Evolutionary conservation across 2,113 vertebrate genomes (phyloP).

Genomic region (Trematocara macrostoma): DNA sequence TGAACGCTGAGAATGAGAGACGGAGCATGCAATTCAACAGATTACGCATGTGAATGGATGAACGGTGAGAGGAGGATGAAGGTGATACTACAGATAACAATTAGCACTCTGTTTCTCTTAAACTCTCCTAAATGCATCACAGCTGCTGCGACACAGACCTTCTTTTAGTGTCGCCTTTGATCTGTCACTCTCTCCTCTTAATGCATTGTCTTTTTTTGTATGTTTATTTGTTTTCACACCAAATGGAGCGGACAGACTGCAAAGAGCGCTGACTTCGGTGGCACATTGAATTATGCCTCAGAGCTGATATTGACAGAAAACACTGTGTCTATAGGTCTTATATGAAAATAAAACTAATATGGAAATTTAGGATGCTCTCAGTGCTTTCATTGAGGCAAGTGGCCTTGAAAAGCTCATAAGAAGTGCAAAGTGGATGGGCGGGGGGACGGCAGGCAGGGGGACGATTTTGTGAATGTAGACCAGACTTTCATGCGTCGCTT

Average conservation of each 20-base stretch:
- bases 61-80: constrained; percentile 28
- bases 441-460: neutral
- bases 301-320: neutral
- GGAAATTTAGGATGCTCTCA: neutral
- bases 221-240: neutral
- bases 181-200: neutral
- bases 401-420: neutral
- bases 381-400: neutral
- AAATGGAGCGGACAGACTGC: neutral
- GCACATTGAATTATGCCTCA: neutral
- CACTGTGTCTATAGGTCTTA: neutral
- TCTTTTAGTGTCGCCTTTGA: neutral
- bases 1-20: constrained; percentile 17
- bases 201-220: neutral
- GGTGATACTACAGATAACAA: constrained; percentile 3
- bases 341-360: neutral
- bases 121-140: neutral
- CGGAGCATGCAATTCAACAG: constrained; percentile 63
- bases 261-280: neutral
- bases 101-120: neutral
- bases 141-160: neutral
- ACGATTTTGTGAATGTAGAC: constrained; percentile 7
- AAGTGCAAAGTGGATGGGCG: neutral
- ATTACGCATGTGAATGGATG: constrained; percentile 19
- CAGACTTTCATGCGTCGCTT: neutral